These are phyloP conservation scores for Antigone vipio DNA, from an alignment of 2,113 vertebrate genomes.

Conservation along the genomic window DNA sequence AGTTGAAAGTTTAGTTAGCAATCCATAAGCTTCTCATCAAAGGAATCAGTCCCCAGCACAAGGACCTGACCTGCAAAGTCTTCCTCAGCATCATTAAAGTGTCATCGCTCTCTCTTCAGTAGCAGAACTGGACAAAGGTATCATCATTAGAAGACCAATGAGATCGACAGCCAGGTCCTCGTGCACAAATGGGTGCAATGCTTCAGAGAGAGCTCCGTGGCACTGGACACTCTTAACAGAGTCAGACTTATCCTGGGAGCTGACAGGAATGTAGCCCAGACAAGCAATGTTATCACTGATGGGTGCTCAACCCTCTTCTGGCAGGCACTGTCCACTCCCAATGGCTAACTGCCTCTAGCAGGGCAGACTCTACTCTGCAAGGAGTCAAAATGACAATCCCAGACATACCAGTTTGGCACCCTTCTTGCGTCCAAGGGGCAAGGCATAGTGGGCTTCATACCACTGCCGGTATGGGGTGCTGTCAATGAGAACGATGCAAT, in stretches of 20 bases:
- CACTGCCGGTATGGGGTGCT: conserved; percentile 96
- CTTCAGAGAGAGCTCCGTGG: not conserved
- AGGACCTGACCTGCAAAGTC: conserved; percentile 18
- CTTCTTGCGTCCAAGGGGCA: conserved; percentile 97
- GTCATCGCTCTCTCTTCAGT: conserved; percentile 84
- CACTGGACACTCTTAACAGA: not conserved
- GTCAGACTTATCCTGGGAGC: not conserved
- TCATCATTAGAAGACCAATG: conserved; percentile 84
- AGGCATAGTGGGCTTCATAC: conserved; percentile 94
- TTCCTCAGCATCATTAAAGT: conserved; percentile 78
- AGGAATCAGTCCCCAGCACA: not conserved
- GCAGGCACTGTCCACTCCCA: not conserved
- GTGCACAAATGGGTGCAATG: not conserved
- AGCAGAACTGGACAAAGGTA: conserved; percentile 92
- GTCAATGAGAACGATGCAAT: conserved; percentile 92
- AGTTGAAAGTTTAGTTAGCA: not conserved
- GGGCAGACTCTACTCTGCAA: not conserved
- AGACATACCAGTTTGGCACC: conserved; percentile 91
- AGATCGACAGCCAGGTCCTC: not conserved
- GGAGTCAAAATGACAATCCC: fast-evolving
- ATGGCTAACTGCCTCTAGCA: not conserved
- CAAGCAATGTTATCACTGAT: fast-evolving
- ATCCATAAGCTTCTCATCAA: not conserved
- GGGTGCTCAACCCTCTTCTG: not conserved
- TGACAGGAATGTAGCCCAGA: fast-evolving